Evolutionary conservation across 2,113 vertebrate genomes (phyloP).

Genomic region (Vulpes lagopus): DNA sequence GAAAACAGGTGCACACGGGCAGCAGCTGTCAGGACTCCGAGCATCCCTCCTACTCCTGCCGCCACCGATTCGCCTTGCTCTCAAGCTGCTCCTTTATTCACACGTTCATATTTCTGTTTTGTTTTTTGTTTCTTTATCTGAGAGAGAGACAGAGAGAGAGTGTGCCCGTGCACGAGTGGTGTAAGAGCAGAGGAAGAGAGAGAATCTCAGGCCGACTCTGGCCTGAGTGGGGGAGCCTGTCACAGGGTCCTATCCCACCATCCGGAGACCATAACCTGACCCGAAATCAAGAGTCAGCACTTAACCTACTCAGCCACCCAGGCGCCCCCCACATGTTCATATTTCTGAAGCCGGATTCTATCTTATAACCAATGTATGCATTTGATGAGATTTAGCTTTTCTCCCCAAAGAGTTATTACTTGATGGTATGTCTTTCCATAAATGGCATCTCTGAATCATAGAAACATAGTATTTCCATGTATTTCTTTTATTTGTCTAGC

Average conservation of each 20-base stretch:
- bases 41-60: background rate
- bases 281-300: background rate
- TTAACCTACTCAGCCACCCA: background rate
- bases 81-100: background rate
- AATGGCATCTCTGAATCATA: background rate
- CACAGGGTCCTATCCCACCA: background rate
- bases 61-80: too few relatives aligned
- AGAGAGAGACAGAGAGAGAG: background rate
- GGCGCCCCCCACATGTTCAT: background rate
- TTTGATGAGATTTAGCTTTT: background rate
- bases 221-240: background rate
- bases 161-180: background rate
- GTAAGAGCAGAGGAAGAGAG: background rate
- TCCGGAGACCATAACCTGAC: background rate
- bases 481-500: too few relatives aligned
- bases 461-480: accelerated
- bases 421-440: background rate
- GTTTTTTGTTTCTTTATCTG: background rate
- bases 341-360: background rate
- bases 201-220: background rate
- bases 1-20: accelerated
- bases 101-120: background rate
- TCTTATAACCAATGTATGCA: background rate
- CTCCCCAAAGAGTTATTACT: background rate
- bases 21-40: too few relatives aligned